These are phyloP conservation scores for Benthosema pterotum DNA, from an alignment of 2,797 vertebrate genomes.

Conservation along the genomic window DNA sequence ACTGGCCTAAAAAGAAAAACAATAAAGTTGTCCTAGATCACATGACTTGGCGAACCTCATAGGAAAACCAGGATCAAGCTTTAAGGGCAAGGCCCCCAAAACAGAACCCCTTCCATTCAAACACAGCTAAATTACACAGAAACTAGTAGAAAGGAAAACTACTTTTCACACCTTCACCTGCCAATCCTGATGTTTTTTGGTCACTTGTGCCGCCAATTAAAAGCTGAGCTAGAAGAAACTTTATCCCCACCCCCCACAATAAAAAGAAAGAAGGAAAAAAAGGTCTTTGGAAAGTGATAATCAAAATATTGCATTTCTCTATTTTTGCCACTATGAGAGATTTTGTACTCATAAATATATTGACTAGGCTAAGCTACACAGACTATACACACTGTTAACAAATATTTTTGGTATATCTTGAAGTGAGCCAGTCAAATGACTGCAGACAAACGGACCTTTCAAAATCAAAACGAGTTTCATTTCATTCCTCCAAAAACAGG, in stretches of 20 bases:
- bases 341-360: slow-evolving; percentile 86
- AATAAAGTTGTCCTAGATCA: slow-evolving; percentile 55
- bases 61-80: slow-evolving; percentile 42
- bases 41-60: slow-evolving; percentile 39
- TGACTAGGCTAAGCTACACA: slow-evolving; percentile 82
- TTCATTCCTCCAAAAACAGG: slow-evolving; percentile 76
- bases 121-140: slow-evolving; percentile 55
- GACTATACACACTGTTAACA: slow-evolving; percentile 84
- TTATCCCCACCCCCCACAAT: slow-evolving; percentile 24
- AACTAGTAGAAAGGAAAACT: slow-evolving; percentile 38
- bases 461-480: slow-evolving; percentile 22
- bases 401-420: slow-evolving; percentile 90
- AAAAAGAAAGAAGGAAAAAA: slow-evolving; percentile 56
- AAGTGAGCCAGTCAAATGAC: slow-evolving; percentile 77
- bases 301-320: slow-evolving; percentile 88
- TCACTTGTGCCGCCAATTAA: slow-evolving; percentile 78
- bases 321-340: slow-evolving; percentile 81
- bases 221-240: slow-evolving; percentile 64
- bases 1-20: slow-evolving; percentile 56
- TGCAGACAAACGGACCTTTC: slow-evolving; percentile 65
- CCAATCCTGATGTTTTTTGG: slow-evolving; percentile 65
- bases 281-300: slow-evolving; percentile 85
- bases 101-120: slow-evolving; percentile 35
- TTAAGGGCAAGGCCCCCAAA: slow-evolving; percentile 44
- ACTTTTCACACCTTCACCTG: slow-evolving; percentile 41